Evolutionary conservation across 1,140 invertebrate genomes (phyloP).

Genomic region (Brachionus paranguensis): DNA sequence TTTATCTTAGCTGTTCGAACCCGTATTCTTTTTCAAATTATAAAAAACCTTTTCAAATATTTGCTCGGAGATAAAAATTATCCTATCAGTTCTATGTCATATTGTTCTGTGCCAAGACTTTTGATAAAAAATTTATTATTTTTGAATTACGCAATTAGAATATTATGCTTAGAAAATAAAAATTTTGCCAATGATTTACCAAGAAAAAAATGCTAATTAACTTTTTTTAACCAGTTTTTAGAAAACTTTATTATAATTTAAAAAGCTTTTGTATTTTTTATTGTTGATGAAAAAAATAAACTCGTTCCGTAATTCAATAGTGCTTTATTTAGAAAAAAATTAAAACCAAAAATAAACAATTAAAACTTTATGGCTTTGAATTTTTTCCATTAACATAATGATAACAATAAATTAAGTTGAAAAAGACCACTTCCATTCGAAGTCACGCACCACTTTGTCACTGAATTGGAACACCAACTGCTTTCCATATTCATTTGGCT

Average conservation of each 20-base stretch:
- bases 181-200: neutral
- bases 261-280: neutral
- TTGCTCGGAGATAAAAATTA: neutral
- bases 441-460: slow-evolving; percentile 31
- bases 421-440: slow-evolving; percentile 32
- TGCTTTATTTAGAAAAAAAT: neutral
- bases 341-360: slow-evolving; percentile 33
- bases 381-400: neutral
- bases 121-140: neutral
- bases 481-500: slow-evolving; percentile 37
- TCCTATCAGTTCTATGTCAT: neutral
- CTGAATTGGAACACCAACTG: slow-evolving; percentile 39
- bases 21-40: neutral
- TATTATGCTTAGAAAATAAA: neutral
- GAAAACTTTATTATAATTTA: neutral
- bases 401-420: slow-evolving; percentile 29
- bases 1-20: neutral
- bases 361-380: slow-evolving; percentile 8
- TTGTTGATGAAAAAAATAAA: neutral
- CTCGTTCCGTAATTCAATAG: slow-evolving; percentile 17
- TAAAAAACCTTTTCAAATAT: neutral
- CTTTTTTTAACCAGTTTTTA: neutral
- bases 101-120: neutral
- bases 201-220: slow-evolving; percentile 8
- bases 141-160: neutral